These are phyloP conservation scores for Artemia sp. DNA, from an alignment of 2,888 invertebrate genomes.

Conservation along the genomic window DNA sequence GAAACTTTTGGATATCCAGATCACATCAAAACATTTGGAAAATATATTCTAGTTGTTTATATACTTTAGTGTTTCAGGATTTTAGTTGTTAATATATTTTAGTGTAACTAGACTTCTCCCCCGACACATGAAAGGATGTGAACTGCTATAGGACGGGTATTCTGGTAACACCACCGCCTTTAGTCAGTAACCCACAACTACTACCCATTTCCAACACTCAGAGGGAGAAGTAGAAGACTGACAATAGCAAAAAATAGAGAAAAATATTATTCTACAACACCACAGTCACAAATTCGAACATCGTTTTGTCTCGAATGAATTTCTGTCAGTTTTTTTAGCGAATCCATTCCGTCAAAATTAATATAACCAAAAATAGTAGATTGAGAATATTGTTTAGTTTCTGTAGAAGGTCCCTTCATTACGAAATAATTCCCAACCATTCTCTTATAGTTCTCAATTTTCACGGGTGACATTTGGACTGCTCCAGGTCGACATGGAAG, in stretches of 20 bases:
- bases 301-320: background rate
- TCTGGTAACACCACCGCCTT: too few species aligned
- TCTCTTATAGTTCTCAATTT: background rate
- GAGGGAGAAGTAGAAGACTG: too few species aligned
- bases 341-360: conserved; percentile 9
- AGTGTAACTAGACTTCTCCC: too few species aligned
- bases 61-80: too few species aligned
- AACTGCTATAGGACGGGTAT: too few species aligned
- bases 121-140: too few species aligned
- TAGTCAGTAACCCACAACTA: too few species aligned
- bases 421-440: conserved; percentile 3
- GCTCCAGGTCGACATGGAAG: background rate
- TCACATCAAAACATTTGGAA: too few species aligned
- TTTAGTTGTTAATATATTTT: too few species aligned
- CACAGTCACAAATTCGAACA: background rate
- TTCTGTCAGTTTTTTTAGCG: background rate
- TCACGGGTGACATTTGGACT: background rate
- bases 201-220: too few species aligned
- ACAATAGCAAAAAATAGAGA: background rate
- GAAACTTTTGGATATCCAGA: too few species aligned
- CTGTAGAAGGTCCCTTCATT: background rate
- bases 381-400: background rate
- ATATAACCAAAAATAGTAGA: background rate
- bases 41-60: too few species aligned
- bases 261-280: background rate